Percentiles rank a stretch among this genome's conserved stretches.
Conservation (phyloP, 2,113 vertebrate genomes). For the Psilopsiagon aymara region DNA sequence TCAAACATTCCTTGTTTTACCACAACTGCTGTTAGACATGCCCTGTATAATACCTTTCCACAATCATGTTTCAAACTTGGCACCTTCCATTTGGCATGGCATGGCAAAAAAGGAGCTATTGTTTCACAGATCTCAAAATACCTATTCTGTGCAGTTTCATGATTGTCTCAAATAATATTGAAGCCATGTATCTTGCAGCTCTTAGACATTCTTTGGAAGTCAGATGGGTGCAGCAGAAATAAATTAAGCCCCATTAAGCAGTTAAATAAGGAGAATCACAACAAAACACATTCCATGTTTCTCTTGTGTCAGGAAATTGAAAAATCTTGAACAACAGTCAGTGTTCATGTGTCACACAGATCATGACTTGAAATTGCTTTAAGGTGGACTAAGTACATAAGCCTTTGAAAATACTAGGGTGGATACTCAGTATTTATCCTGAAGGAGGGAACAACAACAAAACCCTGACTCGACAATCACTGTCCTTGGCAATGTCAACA, state of each 20-base stretch:
- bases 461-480: neutral
- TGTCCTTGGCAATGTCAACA: neutral
- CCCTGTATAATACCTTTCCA: neutral
- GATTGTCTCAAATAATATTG: neutral
- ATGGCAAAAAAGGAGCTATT: neutral
- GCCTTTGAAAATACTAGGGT: neutral
- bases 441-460: neutral
- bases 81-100: neutral
- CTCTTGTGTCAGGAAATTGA: neutral
- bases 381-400: neutral
- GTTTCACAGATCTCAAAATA: neutral
- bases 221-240: neutral
- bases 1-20: neutral
- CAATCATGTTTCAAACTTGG: neutral
- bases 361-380: neutral
- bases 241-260: neutral
- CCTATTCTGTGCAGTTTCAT: accelerated
- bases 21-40: neutral
- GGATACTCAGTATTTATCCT: neutral
- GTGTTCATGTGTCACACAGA: neutral
- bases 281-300: neutral
- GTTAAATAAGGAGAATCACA: neutral
- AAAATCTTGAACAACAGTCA: neutral
- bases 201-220: neutral
- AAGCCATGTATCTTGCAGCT: neutral